These are phyloP conservation scores for Macrobrachium nipponense DNA, from an alignment of 1,140 invertebrate genomes.

Conservation along the genomic window DNA sequence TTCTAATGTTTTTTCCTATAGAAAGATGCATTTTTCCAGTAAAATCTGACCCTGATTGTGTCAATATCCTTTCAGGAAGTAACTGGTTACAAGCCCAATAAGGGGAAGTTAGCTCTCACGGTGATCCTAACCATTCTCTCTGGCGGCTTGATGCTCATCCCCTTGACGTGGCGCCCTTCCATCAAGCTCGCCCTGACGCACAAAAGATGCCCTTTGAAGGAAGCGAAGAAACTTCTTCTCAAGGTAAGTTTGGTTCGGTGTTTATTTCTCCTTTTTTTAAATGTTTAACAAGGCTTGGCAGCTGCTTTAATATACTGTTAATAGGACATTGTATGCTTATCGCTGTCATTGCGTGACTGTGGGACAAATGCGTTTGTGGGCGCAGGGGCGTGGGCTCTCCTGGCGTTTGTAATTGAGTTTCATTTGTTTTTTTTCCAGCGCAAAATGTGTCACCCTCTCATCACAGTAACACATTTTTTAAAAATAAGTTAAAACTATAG, in stretches of 20 bases:
- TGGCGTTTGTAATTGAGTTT: too few species aligned
- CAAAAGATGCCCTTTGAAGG: slow-evolving; percentile 30
- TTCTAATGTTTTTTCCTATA: not conserved
- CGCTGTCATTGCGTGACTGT: too few species aligned
- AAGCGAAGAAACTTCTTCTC: slow-evolving; percentile 39
- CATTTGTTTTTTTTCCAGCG: too few species aligned
- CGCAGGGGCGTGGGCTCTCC: too few species aligned
- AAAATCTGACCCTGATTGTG: not conserved
- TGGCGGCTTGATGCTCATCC: slow-evolving; percentile 63
- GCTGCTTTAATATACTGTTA: not conserved
- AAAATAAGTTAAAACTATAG: too few species aligned
- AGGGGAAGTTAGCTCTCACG: slow-evolving; percentile 43
- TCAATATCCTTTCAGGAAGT: slow-evolving; percentile 51
- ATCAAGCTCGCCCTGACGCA: slow-evolving; percentile 61
- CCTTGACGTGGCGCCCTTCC: slow-evolving; percentile 62
- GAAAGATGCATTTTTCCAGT: not conserved
- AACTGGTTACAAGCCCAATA: slow-evolving; percentile 51
- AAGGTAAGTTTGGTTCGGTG: slow-evolving; percentile 30
- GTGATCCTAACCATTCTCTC: slow-evolving; percentile 52
- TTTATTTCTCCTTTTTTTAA: not conserved
- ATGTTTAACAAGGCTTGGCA: too few species aligned
- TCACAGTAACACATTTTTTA: too few species aligned
- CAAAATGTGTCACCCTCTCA: too few species aligned
- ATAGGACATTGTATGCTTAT: not conserved
- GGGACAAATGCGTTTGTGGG: too few species aligned